Evolutionary conservation across 2,888 invertebrate species (phyloP).

Genomic region (Meiosimyza decipiens): DNA sequence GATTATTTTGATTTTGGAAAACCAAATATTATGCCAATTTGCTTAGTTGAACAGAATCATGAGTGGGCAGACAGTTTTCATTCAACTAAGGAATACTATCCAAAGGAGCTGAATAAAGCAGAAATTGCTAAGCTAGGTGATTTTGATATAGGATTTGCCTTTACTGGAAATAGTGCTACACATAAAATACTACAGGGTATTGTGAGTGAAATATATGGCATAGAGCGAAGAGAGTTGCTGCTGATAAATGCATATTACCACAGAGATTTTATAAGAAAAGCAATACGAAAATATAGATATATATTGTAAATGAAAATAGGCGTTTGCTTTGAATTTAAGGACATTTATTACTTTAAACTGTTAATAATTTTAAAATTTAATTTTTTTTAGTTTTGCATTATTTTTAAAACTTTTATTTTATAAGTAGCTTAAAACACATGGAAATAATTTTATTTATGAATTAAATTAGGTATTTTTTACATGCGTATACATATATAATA

Average conservation of each 20-base stretch:
- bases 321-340: neutral
- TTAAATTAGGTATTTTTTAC: conserved; percentile 32
- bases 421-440: conserved; percentile 31
- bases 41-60: conserved; percentile 32
- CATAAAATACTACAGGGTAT: neutral
- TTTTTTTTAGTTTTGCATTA: neutral
- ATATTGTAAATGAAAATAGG: conserved; percentile 18
- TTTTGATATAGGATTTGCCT: neutral
- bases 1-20: conserved; percentile 46
- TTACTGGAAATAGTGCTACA: neutral
- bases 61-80: too few species aligned
- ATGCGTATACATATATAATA: conserved; percentile 27
- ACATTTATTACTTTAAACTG: conserved; percentile 32
- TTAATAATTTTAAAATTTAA: conserved; percentile 18
- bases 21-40: conserved; percentile 43
- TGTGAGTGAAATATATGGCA: conserved; percentile 16
- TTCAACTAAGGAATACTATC: too few species aligned
- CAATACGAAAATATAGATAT: conserved; percentile 38
- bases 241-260: conserved; percentile 42
- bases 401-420: conserved; percentile 9
- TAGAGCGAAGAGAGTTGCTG: conserved; percentile 36
- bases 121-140: neutral
- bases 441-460: conserved; percentile 18
- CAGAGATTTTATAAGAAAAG: conserved; percentile 20
- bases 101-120: too few species aligned